Percentiles rank a stretch among this genome's conserved stretches.
phyloP scores from a whole-genome alignment of 92 coral and sea anemone genomes.

The Micromussa lordhowensis region DNA sequence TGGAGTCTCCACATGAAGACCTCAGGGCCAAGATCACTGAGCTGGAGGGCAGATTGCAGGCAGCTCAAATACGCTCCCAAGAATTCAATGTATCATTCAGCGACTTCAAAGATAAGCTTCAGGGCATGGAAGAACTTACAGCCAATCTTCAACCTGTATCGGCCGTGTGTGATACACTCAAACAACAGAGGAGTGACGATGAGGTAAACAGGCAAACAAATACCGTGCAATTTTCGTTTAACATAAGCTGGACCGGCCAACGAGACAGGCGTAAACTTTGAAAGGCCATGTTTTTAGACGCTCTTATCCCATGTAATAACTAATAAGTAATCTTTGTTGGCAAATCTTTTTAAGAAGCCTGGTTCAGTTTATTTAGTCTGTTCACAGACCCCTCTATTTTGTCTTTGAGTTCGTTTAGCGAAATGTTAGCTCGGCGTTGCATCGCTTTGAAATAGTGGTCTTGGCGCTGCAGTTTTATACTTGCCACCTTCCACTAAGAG shows the following conservation, averaged over 20 bases:
- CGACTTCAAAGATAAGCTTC: slow-evolving; percentile 82
- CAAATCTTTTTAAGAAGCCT: not conserved
- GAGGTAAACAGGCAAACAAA: slow-evolving; percentile 50
- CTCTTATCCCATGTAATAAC: not conserved
- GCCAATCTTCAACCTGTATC: slow-evolving; percentile 84
- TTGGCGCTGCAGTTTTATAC: too few relatives aligned
- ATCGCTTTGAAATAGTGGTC: too few relatives aligned
- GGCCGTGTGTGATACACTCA: slow-evolving; percentile 89
- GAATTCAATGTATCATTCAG: slow-evolving; percentile 87
- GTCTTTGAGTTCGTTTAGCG: too few relatives aligned
- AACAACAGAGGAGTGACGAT: slow-evolving; percentile 78
- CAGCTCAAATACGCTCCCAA: slow-evolving; percentile 93
- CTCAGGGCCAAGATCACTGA: slow-evolving; percentile 76
- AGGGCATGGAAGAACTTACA: slow-evolving; percentile 78
- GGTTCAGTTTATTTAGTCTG: not conserved
- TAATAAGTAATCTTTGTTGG: not conserved
- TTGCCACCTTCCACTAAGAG: too few relatives aligned
- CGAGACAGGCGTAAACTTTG: not conserved
- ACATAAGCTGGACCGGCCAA: not conserved
- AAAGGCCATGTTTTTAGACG: not conserved
- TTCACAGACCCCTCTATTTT: too few relatives aligned
- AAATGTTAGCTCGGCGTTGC: too few relatives aligned
- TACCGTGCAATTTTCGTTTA: not conserved
- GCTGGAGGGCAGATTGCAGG: slow-evolving; percentile 86
- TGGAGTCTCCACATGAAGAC: slow-evolving; percentile 82